Evolutionary conservation across 2,797 vertebrate species (phyloP).

Genomic region (Gambelia wislizenii): DNA sequence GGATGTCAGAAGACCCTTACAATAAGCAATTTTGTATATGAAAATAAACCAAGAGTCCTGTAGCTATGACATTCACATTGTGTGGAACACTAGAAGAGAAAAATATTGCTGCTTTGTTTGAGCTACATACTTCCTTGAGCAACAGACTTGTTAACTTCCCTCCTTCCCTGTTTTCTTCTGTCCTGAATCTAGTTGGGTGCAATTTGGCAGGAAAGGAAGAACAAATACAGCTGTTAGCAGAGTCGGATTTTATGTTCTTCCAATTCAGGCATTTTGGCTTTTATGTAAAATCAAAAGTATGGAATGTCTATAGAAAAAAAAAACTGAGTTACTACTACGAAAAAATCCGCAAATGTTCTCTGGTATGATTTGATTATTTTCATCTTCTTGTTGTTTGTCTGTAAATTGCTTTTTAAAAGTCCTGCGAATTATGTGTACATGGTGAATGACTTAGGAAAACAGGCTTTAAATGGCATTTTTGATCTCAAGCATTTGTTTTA

Average conservation of each 20-base stretch:
- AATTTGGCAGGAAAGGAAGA: background rate
- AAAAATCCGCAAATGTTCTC: conserved; percentile 24
- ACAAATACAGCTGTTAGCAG: background rate
- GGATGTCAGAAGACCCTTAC: background rate
- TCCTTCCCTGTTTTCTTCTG: background rate
- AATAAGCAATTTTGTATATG: background rate
- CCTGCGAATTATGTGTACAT: conserved; percentile 60
- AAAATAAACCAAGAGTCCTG: background rate
- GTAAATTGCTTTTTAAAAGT: conserved; percentile 59
- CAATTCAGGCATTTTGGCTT: background rate
- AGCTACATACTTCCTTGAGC: background rate
- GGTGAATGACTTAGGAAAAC: conserved; percentile 64
- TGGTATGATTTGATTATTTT: conserved; percentile 49
- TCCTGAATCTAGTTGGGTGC: background rate
- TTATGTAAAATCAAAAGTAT: background rate
- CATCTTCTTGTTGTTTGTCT: conserved; percentile 55
- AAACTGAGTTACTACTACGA: conserved; percentile 34
- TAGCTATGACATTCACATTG: background rate
- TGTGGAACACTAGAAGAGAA: background rate
- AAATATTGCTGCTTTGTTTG: background rate
- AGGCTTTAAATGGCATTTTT: conserved; percentile 69
- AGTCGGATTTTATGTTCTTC: background rate
- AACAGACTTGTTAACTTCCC: background rate
- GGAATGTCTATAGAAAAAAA: background rate
- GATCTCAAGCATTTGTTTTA: conserved; percentile 74